Percentiles rank a stretch among this genome's conserved stretches.
Conservation (phyloP, 2,888 invertebrate species). For the Microplitis deprimator region DNA sequence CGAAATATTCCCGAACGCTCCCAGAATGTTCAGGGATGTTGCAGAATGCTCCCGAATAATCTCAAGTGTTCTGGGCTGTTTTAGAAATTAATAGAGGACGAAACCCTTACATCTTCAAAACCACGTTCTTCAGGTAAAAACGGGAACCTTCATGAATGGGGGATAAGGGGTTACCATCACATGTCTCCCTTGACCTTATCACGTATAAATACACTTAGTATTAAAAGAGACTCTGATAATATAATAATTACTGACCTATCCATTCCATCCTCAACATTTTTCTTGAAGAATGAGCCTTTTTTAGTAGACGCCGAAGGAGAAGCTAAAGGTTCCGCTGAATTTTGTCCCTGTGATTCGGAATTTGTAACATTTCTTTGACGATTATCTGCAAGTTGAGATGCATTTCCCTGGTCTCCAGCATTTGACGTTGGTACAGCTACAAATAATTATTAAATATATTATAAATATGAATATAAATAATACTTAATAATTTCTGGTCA, state of each 20-base stretch:
- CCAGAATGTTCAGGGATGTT: too few species aligned
- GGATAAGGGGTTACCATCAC: too few species aligned
- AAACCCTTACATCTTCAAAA: too few species aligned
- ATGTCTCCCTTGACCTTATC: too few species aligned
- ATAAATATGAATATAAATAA: background rate
- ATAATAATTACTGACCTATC: slow-evolving; percentile 78
- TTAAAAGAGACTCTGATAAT: background rate
- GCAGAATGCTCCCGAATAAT: too few species aligned
- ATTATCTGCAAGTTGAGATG: slow-evolving; percentile 70
- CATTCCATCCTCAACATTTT: slow-evolving; percentile 91
- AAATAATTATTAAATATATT: slow-evolving; percentile 20
- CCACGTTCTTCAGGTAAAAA: too few species aligned
- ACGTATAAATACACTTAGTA: too few species aligned
- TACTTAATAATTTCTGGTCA: background rate
- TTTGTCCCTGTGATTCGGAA: slow-evolving; percentile 54
- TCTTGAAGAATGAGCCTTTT: slow-evolving; percentile 84
- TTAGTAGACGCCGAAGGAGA: slow-evolving; percentile 78
- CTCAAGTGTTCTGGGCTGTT: too few species aligned
- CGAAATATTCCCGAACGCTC: too few species aligned
- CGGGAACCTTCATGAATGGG: too few species aligned
- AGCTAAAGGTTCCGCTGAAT: slow-evolving; percentile 62
- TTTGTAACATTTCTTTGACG: slow-evolving; percentile 61
- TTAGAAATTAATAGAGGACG: too few species aligned
- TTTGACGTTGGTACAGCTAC: slow-evolving; percentile 64
- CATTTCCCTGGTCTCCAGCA: slow-evolving; percentile 63